phyloP scores from a whole-genome alignment of 2,113 vertebrate species.

The Steatornis caripensis region DNA sequence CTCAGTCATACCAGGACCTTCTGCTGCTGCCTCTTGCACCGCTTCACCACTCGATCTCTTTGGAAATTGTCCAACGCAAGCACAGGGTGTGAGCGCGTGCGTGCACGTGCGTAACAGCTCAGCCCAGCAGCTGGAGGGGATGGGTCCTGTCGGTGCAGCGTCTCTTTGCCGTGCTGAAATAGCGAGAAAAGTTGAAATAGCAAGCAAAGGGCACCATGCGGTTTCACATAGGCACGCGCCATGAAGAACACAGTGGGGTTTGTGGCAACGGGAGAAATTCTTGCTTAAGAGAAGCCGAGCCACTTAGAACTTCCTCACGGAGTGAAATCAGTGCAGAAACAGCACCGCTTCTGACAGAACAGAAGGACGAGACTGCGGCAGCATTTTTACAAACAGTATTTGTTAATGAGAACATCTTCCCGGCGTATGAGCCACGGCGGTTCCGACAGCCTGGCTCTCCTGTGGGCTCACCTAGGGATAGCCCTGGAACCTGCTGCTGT shows the following conservation, averaged over 20 bases:
- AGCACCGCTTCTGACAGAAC: neutral
- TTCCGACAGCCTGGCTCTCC: neutral
- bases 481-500: neutral
- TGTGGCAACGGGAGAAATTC: neutral
- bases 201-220: neutral
- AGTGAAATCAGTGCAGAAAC: neutral
- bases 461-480: neutral
- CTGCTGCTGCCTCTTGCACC: neutral
- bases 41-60: neutral
- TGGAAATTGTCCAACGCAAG: neutral
- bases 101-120: fast-evolving
- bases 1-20: neutral
- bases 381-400: neutral
- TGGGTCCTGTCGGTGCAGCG: neutral
- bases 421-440: neutral
- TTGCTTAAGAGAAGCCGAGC: neutral
- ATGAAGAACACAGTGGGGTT: neutral
- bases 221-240: neutral
- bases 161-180: neutral
- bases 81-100: neutral
- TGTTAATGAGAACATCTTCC: neutral
- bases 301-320: neutral
- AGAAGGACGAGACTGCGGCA: neutral
- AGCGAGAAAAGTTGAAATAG: neutral
- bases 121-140: neutral